Base-by-base conservation (phyloP, 2,113 vertebrate species). In the Butorides virescens region DNA sequence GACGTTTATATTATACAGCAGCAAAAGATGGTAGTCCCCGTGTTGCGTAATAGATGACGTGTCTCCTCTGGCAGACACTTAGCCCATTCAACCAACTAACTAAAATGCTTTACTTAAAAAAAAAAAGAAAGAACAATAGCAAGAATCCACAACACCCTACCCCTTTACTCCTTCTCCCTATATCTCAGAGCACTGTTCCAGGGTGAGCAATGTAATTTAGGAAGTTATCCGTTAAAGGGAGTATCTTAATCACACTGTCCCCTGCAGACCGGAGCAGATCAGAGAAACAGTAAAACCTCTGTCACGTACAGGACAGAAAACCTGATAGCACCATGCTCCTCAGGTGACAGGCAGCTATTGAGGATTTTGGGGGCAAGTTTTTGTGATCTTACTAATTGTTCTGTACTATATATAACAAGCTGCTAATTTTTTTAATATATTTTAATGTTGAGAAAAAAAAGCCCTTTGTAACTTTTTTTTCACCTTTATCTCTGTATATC, bases 231-330 rank as follows among this genome's bases (percentile, higher is more conserved):
- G 20, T 23, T 76, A 42, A 86, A 70, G 36, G 9, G 32, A 39
- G 7, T 67, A 49, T 87, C 68, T 95, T 90, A 91, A 94, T 88
- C 68, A 81, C 44, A 59, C 18, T 53, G 13, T 39, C 79, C 47
- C 32, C 46, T 81, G 53, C 37, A 90, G 53, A 84, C 42, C 66
- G 71, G 47, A 88, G 44, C 61, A 81, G 85, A 72, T 80, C 53
- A 83, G 84, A 79, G 90, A 74, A 93, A 95, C 72, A 97, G 87
- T 94, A 76, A 95, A 86, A 87, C 30, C 66, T 95, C 81, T 95
- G 62, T 94, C 68, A 53, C 5, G 22, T 63, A 58, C 36, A 82
- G n/a, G 62, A 72, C 46, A 91, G 47, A 79, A 87, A 91, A 94
- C 52, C 10, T 81, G 88, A 91, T 78, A 49, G 5, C 11, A 75